These are phyloP conservation scores for Grammomys dolichurus DNA, from an alignment of 2,113 vertebrate genomes.

Conservation along the genomic window DNA sequence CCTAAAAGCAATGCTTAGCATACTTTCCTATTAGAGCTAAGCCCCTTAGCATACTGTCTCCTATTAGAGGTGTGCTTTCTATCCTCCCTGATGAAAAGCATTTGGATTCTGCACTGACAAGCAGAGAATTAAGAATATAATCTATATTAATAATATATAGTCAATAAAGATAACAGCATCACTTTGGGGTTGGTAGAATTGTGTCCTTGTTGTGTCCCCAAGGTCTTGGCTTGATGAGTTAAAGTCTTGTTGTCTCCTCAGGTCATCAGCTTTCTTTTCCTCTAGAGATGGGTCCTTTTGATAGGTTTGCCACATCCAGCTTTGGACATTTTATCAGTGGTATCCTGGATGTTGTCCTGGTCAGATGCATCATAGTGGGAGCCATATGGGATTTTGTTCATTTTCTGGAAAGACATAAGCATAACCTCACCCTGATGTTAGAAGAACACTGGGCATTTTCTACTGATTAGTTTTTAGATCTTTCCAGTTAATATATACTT, in stretches of 20 bases:
- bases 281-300: background rate
- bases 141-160: background rate
- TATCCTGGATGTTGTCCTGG: background rate
- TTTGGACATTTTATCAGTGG: background rate
- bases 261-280: background rate
- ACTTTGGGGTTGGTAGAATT: background rate
- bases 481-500: background rate
- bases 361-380: background rate
- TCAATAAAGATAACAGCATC: background rate
- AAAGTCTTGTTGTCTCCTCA: background rate
- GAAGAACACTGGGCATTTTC: background rate
- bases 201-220: background rate
- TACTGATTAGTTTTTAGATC: background rate
- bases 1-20: background rate
- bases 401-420: background rate
- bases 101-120: background rate
- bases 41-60: background rate
- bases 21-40: no score
- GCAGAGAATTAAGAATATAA: background rate
- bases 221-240: background rate
- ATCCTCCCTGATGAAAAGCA: background rate
- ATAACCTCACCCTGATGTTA: background rate
- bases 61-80: background rate
- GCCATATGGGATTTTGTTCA: background rate
- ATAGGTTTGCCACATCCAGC: background rate